Evolutionary conservation across 2,888 invertebrate genomes (phyloP).

Genomic region (Caenorhabditis angaria): DNA sequence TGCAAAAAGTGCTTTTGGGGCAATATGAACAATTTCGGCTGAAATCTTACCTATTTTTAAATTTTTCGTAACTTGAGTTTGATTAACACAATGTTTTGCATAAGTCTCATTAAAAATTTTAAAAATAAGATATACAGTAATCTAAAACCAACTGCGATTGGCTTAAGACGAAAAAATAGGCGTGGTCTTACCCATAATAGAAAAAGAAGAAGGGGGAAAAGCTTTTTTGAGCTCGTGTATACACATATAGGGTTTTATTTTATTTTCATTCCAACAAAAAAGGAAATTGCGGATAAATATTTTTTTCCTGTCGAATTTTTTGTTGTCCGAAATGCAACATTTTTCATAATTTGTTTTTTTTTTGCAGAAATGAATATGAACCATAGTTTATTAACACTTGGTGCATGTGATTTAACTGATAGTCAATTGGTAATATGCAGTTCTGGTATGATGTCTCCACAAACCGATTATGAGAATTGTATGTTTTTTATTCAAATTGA

Average conservation of each 20-base stretch:
- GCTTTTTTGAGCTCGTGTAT: not conserved
- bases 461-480: constrained; percentile 18
- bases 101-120: too few species aligned
- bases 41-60: not conserved
- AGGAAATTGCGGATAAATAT: not conserved
- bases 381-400: constrained; percentile 35
- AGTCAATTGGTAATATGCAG: constrained; percentile 41
- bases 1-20: not conserved
- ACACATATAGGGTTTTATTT: not conserved
- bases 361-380: constrained; percentile 18
- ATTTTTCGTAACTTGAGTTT: not conserved
- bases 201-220: not conserved
- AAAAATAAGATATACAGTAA: not conserved
- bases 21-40: not conserved
- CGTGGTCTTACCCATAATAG: not conserved
- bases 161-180: not conserved
- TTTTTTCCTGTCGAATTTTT: not conserved
- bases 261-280: not conserved
- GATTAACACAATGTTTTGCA: too few species aligned
- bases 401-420: constrained; percentile 32
- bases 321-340: too few species aligned
- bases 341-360: not conserved
- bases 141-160: not conserved
- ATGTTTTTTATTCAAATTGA: constrained; percentile 5
- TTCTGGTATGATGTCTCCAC: constrained; percentile 31